Conservation (phyloP, 2,888 invertebrate species). For the Ametastegia equiseti region DNA sequence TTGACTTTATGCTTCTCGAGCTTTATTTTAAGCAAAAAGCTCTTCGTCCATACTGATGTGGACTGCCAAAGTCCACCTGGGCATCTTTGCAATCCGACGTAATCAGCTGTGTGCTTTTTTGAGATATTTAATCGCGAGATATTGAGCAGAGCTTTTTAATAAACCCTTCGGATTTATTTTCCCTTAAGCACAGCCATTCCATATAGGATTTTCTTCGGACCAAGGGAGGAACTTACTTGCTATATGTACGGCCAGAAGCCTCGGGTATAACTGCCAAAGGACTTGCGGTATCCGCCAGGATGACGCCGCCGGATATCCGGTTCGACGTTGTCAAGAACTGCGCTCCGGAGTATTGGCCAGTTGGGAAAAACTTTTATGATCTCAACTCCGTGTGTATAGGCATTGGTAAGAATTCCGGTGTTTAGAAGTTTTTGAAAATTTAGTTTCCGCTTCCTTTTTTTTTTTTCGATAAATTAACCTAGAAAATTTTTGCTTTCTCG, state of each 20-base stretch:
- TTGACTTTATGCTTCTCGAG: not conserved
- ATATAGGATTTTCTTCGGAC: not conserved
- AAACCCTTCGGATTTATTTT: not conserved
- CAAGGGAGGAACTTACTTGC: not conserved
- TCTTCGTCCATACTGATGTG: not conserved
- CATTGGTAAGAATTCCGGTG: not conserved
- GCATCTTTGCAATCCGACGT: not conserved
- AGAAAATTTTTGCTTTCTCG: too few relatives aligned
- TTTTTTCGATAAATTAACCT: too few relatives aligned
- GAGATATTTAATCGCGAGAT: too few relatives aligned
- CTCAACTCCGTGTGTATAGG: not conserved
- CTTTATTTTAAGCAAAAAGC: not conserved
- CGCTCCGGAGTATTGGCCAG: not conserved
- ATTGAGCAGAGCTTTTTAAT: too few relatives aligned
- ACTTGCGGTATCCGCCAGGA: not conserved
- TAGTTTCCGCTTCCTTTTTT: not conserved
- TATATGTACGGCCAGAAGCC: not conserved
- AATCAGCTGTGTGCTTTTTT: not conserved
- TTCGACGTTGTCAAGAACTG: constrained; percentile 19
- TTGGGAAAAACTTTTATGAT: constrained; percentile 23
- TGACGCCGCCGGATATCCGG: constrained; percentile 42
- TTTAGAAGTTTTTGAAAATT: not conserved
- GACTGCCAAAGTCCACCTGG: not conserved
- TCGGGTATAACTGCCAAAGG: not conserved
- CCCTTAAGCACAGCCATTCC: not conserved